Evolutionary conservation across 2,113 vertebrate genomes (phyloP), one percentile per base, ranked within the genome.

Genomic region (Sakesphorus luctuosus): DNA sequence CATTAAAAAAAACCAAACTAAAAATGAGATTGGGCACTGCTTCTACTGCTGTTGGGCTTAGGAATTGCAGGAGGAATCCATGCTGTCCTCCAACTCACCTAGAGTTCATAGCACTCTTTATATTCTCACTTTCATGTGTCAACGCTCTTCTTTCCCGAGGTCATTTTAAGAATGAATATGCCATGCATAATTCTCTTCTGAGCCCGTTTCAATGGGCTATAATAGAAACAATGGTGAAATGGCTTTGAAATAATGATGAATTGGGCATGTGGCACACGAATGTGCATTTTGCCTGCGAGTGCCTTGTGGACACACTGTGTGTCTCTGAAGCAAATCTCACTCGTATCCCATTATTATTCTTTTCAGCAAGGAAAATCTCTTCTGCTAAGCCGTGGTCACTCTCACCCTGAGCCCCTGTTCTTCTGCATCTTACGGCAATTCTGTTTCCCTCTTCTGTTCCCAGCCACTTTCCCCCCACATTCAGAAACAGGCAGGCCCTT

Each of bases 201-300:
- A 91, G 92, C 52, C 69, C 89, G 78, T 87, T 95, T 90, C 59
- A 94, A 56, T 89, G 71, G 83, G 38, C 72, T 67, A 46, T 56
- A 91, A 75, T 23, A 83, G 73, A 92, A 93, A 97, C 80, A 94
- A 95, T 94, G 79, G 69, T 81, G 93, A 93, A 93, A 94, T 16
- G 56, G 40, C 85, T 96, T 92, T 95, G 79, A 96, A 97, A 94
- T 86, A 90, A 86, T 84, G 88, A 94, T 89, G 76, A 62, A 92
- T 72, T 86, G 35, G 65, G 80, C 88, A 92, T 90, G 80, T 89
- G 92, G 83, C 73, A 86, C 79, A 94, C 9, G 73, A 84, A 94
- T 84, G 76, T 92, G 92, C 9, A 13, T 61, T 86, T 90, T 1
- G 20, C 56, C 68, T 52, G 46, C 0, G 6, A 83, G 67, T 40